phyloP scores from a whole-genome alignment of 2,797 vertebrate species.

The Hirundo rustica region DNA sequence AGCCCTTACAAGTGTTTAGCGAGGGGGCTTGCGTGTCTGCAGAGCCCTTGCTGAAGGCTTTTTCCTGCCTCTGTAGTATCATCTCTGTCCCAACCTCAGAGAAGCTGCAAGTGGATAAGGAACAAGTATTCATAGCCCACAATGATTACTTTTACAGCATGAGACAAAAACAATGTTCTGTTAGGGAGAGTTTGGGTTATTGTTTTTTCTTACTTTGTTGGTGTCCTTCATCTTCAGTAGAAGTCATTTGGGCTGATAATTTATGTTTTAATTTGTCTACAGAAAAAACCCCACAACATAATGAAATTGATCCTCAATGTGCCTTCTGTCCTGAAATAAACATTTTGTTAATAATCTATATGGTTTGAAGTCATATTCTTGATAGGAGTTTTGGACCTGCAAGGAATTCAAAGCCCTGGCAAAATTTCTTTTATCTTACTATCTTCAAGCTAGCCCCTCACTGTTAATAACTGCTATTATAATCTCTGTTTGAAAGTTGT shows the following conservation, averaged over 20 bases:
- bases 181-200: neutral
- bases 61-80: neutral
- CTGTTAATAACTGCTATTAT: conserved; percentile 13
- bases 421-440: neutral
- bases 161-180: neutral
- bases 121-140: neutral
- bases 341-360: neutral
- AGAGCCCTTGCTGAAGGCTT: neutral
- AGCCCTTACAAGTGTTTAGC: neutral
- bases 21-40: neutral
- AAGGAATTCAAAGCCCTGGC: neutral
- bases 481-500: neutral
- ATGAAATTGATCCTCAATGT: conserved; percentile 19
- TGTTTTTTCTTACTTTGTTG: neutral
- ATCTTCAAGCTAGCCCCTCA: neutral
- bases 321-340: conserved; percentile 31
- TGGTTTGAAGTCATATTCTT: neutral
- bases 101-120: neutral
- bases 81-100: neutral
- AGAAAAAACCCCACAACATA: neutral
- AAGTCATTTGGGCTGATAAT: neutral
- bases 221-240: neutral
- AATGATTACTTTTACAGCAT: neutral
- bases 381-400: neutral
- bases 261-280: conserved; percentile 19